Base-by-base conservation (phyloP, 2,888 invertebrate genomes). In the Dascillus cervinus region DNA sequence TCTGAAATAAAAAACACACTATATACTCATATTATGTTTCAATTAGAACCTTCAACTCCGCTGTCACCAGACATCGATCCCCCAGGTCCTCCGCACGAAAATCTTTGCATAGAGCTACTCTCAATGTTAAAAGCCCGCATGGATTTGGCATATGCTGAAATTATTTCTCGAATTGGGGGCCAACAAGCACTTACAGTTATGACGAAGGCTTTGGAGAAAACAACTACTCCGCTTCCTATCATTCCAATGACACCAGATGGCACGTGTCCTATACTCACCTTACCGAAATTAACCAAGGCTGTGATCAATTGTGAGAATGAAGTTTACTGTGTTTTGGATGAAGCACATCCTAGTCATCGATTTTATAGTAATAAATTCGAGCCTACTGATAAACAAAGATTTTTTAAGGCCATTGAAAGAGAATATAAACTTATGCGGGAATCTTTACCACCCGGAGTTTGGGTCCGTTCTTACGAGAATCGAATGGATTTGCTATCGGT, bases 401-500 rank as follows among this genome's bases (percentile, higher is more conserved):
- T 88, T 67, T 81, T 82, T 29, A 77, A 79, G 40, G 83, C 90
- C 2, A 79, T 94, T 2, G 80, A 82, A 41, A 79, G 86, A 43
- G 94, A 95, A 67, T 77, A 89, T 54, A 82, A 82, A 50, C 67
- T 95, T 49, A 67, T 96, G 43, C 75, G 77, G 50, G 82, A 64
- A 30, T 86, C 89, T 24, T 70, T 96, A 30, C 95, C 96, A 0
- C 74, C 82, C 1, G 94, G 94, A 22, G 89, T 95, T 21, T 79
- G 83, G 72, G 82, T 88, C 5, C 37, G 47, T 49, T 83, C 84
- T 17, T 94, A 80, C 66, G 88, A 90, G 56, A 88, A 94, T 62
- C 78, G 95, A 45, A 84, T 94, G 73, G 94, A 95, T 68, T 67
- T 95, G 37, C 75, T 87, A 33, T 90, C 91, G 2, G 83, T 90